Base-by-base conservation (phyloP, 2,888 invertebrate species). In the Achlya flavicornis region DNA sequence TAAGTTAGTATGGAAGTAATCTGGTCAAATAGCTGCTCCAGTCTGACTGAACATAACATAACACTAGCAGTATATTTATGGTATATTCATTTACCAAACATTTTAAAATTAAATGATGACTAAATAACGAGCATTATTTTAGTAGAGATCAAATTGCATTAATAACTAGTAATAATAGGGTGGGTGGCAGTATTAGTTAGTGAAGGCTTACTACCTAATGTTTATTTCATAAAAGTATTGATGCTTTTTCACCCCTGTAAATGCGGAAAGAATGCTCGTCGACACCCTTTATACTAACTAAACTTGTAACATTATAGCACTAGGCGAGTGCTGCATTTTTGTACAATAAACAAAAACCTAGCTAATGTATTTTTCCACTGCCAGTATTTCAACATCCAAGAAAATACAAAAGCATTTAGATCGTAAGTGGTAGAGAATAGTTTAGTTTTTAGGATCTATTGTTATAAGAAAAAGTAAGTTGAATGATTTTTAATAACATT, bases 301-400 rank as follows among this genome's bases (percentile, higher is more conserved):
- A 62, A 58, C 41, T 53, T n/a, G n/a, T n/a, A 35, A 58, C 53
- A 58, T 35, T 63, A 48, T 62, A 57, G 57, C 11, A 65, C 66
- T 67, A 63, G 69, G 63, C 71, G 69, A 72, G 82, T 46, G 74
- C 64, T 75, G 71, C 81, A 83, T 79, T 83, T 82, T 79, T 80
- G 74, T 85, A 83, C 76, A 74, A 81, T 80, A 76, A 80, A 78
- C 10, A 16, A 8, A 16, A 48, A 64, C 11, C 73, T 84, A 81
- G 70, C 73, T 84, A 85, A 84, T 87, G 88, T 93, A 93, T 92
- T 93, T 92, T 93, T 92, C 88, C 94, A 94, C 94, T 94, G 94
- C 94, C 93, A 94, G 94, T 93, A 94, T 94, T 93, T 89, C 89
- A 89, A 88, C 88, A 92, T 90, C 84, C 87, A 88, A 88, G 77